Conservation (phyloP, 1,140 invertebrate genomes). For the Penaeus indicus region DNA sequence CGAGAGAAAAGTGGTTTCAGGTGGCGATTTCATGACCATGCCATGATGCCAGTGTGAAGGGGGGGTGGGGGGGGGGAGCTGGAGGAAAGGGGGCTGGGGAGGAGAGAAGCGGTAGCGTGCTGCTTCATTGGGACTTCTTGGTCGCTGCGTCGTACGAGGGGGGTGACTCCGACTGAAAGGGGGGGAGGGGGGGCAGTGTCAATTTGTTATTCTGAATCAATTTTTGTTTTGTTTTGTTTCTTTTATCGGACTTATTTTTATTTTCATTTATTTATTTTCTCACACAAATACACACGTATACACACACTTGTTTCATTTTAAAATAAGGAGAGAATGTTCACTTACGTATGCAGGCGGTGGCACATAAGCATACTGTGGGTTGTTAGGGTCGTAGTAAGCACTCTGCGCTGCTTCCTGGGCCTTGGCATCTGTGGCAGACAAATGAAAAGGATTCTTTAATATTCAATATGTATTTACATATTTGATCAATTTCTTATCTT, state of each 20-base stretch:
- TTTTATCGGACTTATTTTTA: no score
- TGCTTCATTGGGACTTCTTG: conserved; percentile 64
- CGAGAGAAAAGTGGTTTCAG: no score
- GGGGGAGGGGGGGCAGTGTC: conserved; percentile 1
- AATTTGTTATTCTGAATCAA: not conserved
- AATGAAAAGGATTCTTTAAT: not conserved
- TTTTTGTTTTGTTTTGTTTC: no score
- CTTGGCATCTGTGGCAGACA: conserved; percentile 79
- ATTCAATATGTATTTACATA: no score
- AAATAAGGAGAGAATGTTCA: not conserved
- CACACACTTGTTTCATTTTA: conserved; percentile 10
- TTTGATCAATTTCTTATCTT: no score
- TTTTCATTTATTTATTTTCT: conserved; percentile 13
- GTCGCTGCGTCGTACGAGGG: conserved; percentile 80
- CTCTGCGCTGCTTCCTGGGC: conserved; percentile 76
- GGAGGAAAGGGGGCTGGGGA: no score
- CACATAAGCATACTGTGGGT: conserved; percentile 86
- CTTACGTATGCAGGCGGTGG: conserved; percentile 85
- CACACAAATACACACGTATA: conserved; percentile 13
- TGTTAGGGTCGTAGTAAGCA: conserved; percentile 88
- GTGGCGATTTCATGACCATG: no score
- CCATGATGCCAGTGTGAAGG: no score
- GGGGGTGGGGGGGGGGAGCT: no score
- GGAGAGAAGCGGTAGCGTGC: no score
- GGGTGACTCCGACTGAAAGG: conserved; percentile 79